These are phyloP conservation scores for Eciton burchellii DNA, from an alignment of 1,140 invertebrate genomes.

Conservation along the genomic window DNA sequence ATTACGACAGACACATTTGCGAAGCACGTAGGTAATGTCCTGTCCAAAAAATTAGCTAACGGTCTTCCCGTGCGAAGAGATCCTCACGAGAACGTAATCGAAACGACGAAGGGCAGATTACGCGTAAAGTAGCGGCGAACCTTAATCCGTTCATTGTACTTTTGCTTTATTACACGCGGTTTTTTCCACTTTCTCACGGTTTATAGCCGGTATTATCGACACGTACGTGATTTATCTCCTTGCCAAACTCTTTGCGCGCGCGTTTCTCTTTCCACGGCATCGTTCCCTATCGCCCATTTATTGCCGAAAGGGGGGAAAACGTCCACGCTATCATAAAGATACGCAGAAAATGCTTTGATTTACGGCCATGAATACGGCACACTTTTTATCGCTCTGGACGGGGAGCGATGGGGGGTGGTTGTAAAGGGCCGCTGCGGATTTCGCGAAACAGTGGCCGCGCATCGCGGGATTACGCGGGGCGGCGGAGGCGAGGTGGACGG, in stretches of 20 bases:
- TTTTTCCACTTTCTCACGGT: neutral
- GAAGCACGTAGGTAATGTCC: too few species aligned
- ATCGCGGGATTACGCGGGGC: neutral
- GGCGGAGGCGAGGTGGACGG: too few species aligned
- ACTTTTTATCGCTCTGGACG: conserved; percentile 5
- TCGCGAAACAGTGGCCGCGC: neutral
- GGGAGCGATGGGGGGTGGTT: neutral
- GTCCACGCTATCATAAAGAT: conserved; percentile 5
- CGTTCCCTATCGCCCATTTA: conserved; percentile 15
- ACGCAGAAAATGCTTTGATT: conserved; percentile 33
- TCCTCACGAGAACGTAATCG: neutral
- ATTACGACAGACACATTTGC: conserved; percentile 3
- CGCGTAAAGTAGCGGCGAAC: neutral
- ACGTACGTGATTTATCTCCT: conserved; percentile 25
- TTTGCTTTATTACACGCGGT: neutral
- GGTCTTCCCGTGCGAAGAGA: neutral
- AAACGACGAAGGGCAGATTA: neutral
- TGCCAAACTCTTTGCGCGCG: neutral
- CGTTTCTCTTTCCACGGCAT: neutral
- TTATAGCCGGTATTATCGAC: conserved; percentile 18
- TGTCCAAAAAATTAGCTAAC: neutral
- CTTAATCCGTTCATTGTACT: conserved; percentile 29
- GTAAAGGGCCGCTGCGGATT: conserved; percentile 4
- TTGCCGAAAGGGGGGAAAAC: neutral
- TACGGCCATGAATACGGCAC: conserved; percentile 12